phyloP scores from a whole-genome alignment of 2,888 invertebrate genomes.

The Ferrisia virgata region DNA sequence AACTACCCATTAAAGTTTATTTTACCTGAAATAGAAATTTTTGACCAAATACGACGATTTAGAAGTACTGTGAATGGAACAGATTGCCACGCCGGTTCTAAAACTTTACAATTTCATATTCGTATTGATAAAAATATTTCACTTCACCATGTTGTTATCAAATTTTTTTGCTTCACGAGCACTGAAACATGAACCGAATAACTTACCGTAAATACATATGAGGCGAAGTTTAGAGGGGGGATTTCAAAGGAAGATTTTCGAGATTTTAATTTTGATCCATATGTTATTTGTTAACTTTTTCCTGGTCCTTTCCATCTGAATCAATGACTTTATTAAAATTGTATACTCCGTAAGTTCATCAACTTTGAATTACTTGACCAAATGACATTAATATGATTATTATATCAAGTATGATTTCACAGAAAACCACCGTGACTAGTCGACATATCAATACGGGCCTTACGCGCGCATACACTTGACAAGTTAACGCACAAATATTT shows the following conservation, averaged over 20 bases:
- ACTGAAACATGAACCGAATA: neutral
- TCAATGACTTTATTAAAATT: too few relatives aligned
- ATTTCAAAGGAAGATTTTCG: neutral
- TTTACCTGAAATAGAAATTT: neutral
- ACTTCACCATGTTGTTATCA: conserved; percentile 19
- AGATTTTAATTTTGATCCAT: too few relatives aligned
- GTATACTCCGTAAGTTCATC: too few relatives aligned
- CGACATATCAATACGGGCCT: too few relatives aligned
- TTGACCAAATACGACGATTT: neutral
- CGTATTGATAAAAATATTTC: conserved; percentile 23
- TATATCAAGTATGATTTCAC: too few relatives aligned
- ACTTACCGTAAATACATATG: neutral
- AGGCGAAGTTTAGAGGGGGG: neutral
- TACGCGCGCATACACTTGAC: too few relatives aligned
- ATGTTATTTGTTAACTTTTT: too few relatives aligned
- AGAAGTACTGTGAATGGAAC: neutral
- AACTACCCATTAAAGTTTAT: conserved; percentile 33
- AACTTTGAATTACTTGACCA: too few relatives aligned
- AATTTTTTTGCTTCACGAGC: neutral
- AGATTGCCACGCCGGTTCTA: neutral
- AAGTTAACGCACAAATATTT: too few relatives aligned
- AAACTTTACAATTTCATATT: neutral
- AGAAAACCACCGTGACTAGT: too few relatives aligned
- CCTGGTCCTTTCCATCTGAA: too few relatives aligned
- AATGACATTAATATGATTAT: too few relatives aligned